Conservation (phyloP, 2,888 invertebrate genomes). For the Celastrina argiolus region DNA sequence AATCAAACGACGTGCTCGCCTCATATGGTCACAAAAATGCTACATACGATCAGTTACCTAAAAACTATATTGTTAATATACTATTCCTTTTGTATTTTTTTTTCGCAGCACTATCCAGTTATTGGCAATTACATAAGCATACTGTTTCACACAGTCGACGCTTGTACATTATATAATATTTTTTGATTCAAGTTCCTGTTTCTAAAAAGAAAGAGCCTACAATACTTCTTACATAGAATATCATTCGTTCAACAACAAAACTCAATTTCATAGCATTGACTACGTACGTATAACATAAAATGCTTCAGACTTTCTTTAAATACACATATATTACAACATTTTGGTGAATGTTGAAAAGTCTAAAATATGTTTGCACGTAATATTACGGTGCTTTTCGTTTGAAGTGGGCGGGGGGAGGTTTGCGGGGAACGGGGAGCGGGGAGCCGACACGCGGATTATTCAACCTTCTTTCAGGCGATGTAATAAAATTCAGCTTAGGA, state of each 20-base stretch:
- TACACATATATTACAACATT: conserved; percentile 16
- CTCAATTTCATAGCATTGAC: background rate
- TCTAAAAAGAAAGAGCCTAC: no score
- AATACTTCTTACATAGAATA: no score
- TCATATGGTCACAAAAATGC: no score
- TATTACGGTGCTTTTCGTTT: conserved; percentile 21
- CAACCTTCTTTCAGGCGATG: conserved; percentile 71
- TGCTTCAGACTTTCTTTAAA: conserved; percentile 15
- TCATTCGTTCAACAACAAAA: background rate
- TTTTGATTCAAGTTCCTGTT: no score
- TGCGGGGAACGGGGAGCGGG: background rate
- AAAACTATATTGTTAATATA: no score
- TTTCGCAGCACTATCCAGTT: no score
- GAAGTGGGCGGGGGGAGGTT: background rate
- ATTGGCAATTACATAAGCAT: no score
- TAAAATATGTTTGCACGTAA: conserved; percentile 22
- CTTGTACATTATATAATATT: no score
- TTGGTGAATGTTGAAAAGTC: conserved; percentile 19
- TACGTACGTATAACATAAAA: background rate
- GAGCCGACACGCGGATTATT: conserved; percentile 55
- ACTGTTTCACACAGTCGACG: no score
- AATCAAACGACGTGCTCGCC: no score
- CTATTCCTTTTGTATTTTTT: no score
- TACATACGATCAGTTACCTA: no score
- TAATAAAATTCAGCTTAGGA: conserved; percentile 78